A percentile compares a stretch with the other conserved stretches of the same genome.
Conservation (phyloP, 2,888 invertebrate genomes). For the Torymus auratus region DNA sequence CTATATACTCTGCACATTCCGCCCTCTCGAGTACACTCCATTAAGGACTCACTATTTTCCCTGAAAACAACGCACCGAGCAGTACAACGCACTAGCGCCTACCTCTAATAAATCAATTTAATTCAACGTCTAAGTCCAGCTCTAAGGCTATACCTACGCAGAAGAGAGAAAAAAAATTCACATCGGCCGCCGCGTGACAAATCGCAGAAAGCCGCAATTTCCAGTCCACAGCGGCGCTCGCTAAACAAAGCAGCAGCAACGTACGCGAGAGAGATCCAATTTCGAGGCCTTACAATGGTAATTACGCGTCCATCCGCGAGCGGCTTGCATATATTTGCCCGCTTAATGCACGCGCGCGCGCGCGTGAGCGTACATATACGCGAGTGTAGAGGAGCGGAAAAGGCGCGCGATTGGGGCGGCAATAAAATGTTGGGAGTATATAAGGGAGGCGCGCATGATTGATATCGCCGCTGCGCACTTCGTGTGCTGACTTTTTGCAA, state of each 20-base stretch:
- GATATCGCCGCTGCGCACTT: conserved; percentile 65
- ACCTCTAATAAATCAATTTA: conserved; percentile 20
- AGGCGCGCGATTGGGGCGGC: conserved; percentile 54
- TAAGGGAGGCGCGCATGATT: conserved; percentile 69
- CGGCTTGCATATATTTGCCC: conserved; percentile 63
- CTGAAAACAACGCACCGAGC: too few species aligned
- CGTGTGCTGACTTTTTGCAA: conserved; percentile 38
- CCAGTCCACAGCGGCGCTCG: not conserved
- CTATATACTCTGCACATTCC: too few species aligned
- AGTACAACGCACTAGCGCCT: too few species aligned
- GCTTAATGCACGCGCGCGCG: conserved; percentile 59
- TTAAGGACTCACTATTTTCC: too few species aligned
- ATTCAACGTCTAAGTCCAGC: conserved; percentile 3
- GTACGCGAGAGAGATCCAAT: conserved; percentile 46
- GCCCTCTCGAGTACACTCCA: too few species aligned
- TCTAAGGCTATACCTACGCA: not conserved
- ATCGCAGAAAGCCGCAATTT: conserved; percentile 27
- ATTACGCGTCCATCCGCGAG: conserved; percentile 62
- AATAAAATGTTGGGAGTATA: conserved; percentile 44
- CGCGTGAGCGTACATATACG: not conserved
- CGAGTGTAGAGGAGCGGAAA: conserved; percentile 22
- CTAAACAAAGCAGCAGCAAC: not conserved
- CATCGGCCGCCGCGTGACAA: conserved; percentile 25
- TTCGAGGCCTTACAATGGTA: conserved; percentile 57
- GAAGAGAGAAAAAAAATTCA: not conserved